Base-by-base conservation (phyloP, 2,888 invertebrate species). In the Gastrophysa polygoni region DNA sequence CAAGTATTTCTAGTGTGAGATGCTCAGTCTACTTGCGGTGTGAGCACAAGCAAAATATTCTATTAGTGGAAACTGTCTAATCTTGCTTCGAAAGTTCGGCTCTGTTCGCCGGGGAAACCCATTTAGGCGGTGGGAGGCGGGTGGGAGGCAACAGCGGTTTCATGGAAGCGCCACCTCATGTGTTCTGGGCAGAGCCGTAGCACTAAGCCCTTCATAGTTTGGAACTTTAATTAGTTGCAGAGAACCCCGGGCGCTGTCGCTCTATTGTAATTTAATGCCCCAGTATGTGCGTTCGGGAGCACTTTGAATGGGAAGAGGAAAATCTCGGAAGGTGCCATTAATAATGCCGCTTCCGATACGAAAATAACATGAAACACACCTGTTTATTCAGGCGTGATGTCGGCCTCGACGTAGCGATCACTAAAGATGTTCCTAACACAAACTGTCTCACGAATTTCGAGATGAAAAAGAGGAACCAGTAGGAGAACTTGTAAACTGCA, bases 201-300 rank as follows among this genome's bases (percentile, higher is more conserved):
- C 28, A 76, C 80, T 80, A 80, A 80, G 80, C 80, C 79, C 75
- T 77, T 77, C 79, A 63, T 67, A 80, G 81, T 81, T 81, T 79
- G 79, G 80, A 81, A 81, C 79, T 81, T 81, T 81, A 81, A 81
- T 81, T 81, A 81, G 81, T 81, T 81, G 77, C 76, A 78, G 78
- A 76, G 77, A 76, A 78, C 77, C 78, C 63, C 61, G 61, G 60
- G 66, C 66, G 67, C 78, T 79, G 78, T 78, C 77, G 76, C 74
- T 77, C 77, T 75, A 78, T 79, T 79, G 78, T 80, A 77, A 77
- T 77, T 77, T 76, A 74, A 69, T 71, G 75, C 73, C 59, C 68
- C 66, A 66, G 64, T 68, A 66, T 68, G 70, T 66, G 71, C 68
- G 68, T 54, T 54, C 28, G 54, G 24, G 21, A 54, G 24, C 52